Conservation (phyloP, 2,888 invertebrate species). For the Myopa tessellatipennis region DNA sequence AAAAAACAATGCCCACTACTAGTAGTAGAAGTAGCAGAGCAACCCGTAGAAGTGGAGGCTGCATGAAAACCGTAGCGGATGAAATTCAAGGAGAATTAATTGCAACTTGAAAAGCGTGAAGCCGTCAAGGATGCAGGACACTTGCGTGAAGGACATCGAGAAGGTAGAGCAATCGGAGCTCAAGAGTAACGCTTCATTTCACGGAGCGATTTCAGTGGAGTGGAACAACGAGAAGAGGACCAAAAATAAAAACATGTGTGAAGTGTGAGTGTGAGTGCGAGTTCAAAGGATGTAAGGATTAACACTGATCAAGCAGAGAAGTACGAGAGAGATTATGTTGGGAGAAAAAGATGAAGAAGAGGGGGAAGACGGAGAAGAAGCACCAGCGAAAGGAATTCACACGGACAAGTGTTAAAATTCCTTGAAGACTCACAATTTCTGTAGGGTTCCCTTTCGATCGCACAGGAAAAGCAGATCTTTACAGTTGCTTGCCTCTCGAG, state of each 20-base stretch:
- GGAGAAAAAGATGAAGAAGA: neutral
- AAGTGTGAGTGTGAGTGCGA: conserved; percentile 34
- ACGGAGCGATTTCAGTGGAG: conserved; percentile 3
- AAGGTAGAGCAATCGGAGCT: neutral
- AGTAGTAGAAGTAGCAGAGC: neutral
- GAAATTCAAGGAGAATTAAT: conserved; percentile 66
- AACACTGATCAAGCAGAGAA: conserved; percentile 34
- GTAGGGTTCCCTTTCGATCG: too few relatives aligned
- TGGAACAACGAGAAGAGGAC: neutral
- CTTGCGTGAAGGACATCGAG: neutral
- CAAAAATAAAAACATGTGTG: conserved; percentile 27
- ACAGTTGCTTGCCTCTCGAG: conserved; percentile 2
- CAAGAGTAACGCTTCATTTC: conserved; percentile 41
- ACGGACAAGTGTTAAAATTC: neutral
- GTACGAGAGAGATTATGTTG: conserved; percentile 7
- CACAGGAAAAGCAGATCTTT: neutral
- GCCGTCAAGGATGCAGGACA: conserved; percentile 31
- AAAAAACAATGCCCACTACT: conserved; percentile 4
- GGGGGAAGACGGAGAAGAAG: neutral
- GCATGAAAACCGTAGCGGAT: conserved; percentile 36
- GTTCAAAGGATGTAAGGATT: conserved; percentile 44
- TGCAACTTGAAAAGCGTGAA: conserved; percentile 51
- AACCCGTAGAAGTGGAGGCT: conserved; percentile 45
- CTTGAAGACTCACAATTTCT: neutral
- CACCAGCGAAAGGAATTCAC: neutral